phyloP scores from a whole-genome alignment of 2,888 invertebrate species.

The Meta bourneti region DNA sequence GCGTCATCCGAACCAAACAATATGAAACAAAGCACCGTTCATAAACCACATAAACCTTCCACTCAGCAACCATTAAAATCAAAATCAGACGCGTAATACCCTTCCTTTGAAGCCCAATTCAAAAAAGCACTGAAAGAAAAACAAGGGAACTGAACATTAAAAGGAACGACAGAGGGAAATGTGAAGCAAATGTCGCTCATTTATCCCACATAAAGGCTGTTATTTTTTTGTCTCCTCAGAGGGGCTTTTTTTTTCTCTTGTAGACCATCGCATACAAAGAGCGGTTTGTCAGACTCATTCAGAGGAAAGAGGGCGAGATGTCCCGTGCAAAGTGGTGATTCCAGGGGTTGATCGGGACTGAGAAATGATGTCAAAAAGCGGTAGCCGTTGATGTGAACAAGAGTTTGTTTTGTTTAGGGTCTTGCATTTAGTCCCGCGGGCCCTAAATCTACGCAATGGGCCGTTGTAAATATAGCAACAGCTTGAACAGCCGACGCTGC shows the following conservation, averaged over 20 bases:
- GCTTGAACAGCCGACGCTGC: background rate
- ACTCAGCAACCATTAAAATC: background rate
- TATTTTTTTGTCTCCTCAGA: background rate
- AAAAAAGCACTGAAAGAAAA: background rate
- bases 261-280: constrained; percentile 31
- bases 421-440: constrained; percentile 6
- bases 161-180: background rate
- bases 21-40: background rate
- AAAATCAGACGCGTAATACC: background rate
- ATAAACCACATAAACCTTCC: background rate
- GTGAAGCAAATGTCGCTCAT: constrained; percentile 1
- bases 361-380: constrained; percentile 18
- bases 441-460: constrained; percentile 56
- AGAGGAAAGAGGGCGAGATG: constrained; percentile 23
- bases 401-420: constrained; percentile 48
- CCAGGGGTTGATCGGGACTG: background rate
- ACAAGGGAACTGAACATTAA: background rate
- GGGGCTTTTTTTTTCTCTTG: background rate
- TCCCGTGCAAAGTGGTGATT: constrained; percentile 49
- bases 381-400: constrained; percentile 57
- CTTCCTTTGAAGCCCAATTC: background rate
- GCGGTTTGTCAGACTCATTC: constrained; percentile 11
- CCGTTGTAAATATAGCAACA: constrained; percentile 58
- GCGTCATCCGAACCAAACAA: background rate
- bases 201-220: constrained; percentile 24